These are phyloP conservation scores for Tetragonisca angustula DNA, from an alignment of 2,888 invertebrate species.

Conservation along the genomic window DNA sequence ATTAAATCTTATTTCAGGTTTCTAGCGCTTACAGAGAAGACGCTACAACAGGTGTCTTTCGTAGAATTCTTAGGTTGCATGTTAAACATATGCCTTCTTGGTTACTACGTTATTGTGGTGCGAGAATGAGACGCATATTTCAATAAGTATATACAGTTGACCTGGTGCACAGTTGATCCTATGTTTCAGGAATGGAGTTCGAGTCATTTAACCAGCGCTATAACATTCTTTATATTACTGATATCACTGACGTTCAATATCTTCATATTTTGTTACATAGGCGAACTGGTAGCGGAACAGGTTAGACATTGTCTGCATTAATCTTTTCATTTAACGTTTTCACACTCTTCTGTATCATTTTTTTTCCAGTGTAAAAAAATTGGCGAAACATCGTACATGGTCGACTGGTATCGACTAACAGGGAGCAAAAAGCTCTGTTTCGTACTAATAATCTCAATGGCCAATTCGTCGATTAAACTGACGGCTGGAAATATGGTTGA, in stretches of 20 bases:
- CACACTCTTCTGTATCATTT: background rate
- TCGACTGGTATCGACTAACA: conserved; percentile 68
- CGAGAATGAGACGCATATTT: background rate
- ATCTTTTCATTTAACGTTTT: background rate
- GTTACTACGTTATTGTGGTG: conserved; percentile 79
- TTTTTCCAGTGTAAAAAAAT: conserved; percentile 57
- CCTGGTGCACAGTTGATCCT: background rate
- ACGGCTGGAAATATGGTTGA: conserved; percentile 76
- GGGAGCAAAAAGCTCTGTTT: conserved; percentile 51
- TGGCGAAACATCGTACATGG: conserved; percentile 67
- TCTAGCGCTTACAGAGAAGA: conserved; percentile 35
- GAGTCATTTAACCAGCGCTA: conserved; percentile 28
- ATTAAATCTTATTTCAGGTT: conserved; percentile 41
- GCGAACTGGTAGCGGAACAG: conserved; percentile 64
- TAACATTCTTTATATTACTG: conserved; percentile 55
- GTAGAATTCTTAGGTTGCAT: conserved; percentile 79
- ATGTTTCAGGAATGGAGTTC: conserved; percentile 53
- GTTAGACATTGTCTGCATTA: conserved; percentile 35
- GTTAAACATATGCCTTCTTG: conserved; percentile 77
- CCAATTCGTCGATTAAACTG: conserved; percentile 59
- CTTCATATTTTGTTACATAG: conserved; percentile 69
- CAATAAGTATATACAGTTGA: background rate
- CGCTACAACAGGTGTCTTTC: conserved; percentile 74
- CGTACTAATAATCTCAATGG: conserved; percentile 57
- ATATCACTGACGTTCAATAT: conserved; percentile 60